These are phyloP conservation scores for Wiebesia pumilae DNA, from an alignment of 1,140 invertebrate genomes.

Conservation along the genomic window DNA sequence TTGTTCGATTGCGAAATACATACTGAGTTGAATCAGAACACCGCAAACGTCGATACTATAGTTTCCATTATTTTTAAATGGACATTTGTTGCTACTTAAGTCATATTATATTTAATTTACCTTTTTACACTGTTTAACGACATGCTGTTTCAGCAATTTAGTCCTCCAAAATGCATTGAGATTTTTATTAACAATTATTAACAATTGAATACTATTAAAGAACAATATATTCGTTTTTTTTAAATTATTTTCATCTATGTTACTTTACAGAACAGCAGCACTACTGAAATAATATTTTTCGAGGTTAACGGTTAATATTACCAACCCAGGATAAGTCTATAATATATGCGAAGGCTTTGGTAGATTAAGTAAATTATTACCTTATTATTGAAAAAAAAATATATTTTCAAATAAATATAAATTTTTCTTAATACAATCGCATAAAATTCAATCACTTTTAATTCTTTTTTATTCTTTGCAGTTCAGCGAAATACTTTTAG, in stretches of 20 bases:
- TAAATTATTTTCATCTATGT: not conserved
- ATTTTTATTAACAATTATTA: not conserved
- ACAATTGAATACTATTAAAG: not conserved
- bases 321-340: too few relatives aligned
- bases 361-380: too few relatives aligned
- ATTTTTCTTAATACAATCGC: too few relatives aligned
- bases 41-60: slow-evolving; percentile 4
- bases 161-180: not conserved
- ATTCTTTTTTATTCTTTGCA: not conserved
- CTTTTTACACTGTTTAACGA: slow-evolving; percentile 3
- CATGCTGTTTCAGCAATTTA: not conserved
- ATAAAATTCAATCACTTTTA: not conserved
- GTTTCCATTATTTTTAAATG: slow-evolving; percentile 5
- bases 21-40: slow-evolving; percentile 31
- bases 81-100: slow-evolving; percentile 1
- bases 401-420: too few relatives aligned
- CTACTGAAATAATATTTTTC: too few relatives aligned
- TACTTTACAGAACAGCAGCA: too few relatives aligned
- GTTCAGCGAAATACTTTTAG: not conserved
- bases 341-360: too few relatives aligned
- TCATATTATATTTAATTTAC: slow-evolving; percentile 26
- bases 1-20: slow-evolving; percentile 32
- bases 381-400: too few relatives aligned
- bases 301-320: too few relatives aligned
- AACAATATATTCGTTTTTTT: not conserved